Evolutionary conservation across 2,888 invertebrate genomes (phyloP), one percentile per base, ranked within the genome.

Genomic region (Strigamia crassipes): DNA sequence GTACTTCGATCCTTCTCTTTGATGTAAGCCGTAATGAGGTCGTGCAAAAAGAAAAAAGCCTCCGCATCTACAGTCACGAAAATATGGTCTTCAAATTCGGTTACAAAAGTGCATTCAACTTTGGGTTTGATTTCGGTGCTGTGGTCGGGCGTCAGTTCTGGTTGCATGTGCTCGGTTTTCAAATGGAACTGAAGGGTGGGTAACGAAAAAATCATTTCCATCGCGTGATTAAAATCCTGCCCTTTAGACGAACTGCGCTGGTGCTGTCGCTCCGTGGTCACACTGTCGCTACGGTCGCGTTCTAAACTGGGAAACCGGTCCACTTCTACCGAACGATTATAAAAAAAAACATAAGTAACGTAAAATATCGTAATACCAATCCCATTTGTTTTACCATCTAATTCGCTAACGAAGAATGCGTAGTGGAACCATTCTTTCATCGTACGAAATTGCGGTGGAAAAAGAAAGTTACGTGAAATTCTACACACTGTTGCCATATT

Each of bases 81-180:
- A 86, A 99, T 98, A 88, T 98, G 97, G 89, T 98, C 97, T 87
- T 98, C 97, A 89, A 99, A 99, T 89, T 99, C 97, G 1, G 98
- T 98, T 83, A 98, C 96, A 88, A 99, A 98, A 88, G 96, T 96
- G 90, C 97, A 97, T 86, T 96, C 94, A 41, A 99, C 97, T 80
- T 93, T 91, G 1, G 97, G 96, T 87, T 95, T 96, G 82, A 86
- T 85, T 83, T 88, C 89, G 88, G 84, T 6, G 56, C 56, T 56
- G 18, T 56, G 56, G 85, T 92, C 93, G 42, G 95, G 94, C 81
- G 94, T 92, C 81, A 88, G 88, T 38, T 92, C 91, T 0, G 92
- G 91, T 89, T 97, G 97, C 84, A 93, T 89, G 87, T 98, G 98
- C 87, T 95, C 94, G 4, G 97, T 97, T 89, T 96, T 94, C 84